These are phyloP conservation scores for Xiphydria camelus DNA, from an alignment of 2,888 invertebrate genomes.

Conservation along the genomic window DNA sequence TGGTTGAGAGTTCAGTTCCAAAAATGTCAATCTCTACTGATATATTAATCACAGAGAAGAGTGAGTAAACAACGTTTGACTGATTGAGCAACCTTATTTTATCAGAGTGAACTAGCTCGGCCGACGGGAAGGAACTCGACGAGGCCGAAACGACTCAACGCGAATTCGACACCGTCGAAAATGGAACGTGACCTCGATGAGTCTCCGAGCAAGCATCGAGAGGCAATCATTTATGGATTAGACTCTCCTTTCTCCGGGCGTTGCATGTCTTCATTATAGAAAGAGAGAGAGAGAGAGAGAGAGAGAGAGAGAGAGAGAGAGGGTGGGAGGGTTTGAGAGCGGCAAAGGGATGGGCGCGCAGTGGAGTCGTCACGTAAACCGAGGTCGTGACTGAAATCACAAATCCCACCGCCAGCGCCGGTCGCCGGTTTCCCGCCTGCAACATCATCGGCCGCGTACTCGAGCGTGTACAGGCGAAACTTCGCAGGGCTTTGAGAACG, in stretches of 20 bases:
- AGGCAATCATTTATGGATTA: constrained; percentile 36
- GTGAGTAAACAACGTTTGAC: no score
- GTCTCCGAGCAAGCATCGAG: not conserved
- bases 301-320: constrained; percentile 12
- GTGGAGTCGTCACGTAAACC: constrained; percentile 29
- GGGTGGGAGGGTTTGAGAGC: constrained; percentile 11
- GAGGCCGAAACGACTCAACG: not conserved
- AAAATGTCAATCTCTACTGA: no score
- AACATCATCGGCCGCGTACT: constrained; percentile 6
- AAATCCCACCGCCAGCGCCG: constrained; percentile 9
- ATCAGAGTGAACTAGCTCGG: no score
- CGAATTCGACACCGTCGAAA: constrained; percentile 23
- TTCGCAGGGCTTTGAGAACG: no score
- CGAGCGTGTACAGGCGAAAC: constrained; percentile 7
- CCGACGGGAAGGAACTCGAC: constrained; percentile 14
- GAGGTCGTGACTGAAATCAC: constrained; percentile 29
- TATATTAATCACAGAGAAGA: no score
- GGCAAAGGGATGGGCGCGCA: not conserved
- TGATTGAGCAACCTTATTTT: no score
- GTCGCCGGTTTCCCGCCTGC: constrained; percentile 2
- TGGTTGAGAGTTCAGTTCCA: no score
- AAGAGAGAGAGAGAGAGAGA: constrained; percentile 12
- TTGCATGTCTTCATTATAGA: constrained; percentile 27
- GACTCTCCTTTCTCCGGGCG: constrained; percentile 4
- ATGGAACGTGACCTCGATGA: constrained; percentile 9